Percentiles rank a stretch among this genome's conserved stretches.
These are phyloP conservation scores for Leptinotarsa defecta DNA, from an alignment of 1,140 invertebrate genomes.

Conservation along the genomic window DNA sequence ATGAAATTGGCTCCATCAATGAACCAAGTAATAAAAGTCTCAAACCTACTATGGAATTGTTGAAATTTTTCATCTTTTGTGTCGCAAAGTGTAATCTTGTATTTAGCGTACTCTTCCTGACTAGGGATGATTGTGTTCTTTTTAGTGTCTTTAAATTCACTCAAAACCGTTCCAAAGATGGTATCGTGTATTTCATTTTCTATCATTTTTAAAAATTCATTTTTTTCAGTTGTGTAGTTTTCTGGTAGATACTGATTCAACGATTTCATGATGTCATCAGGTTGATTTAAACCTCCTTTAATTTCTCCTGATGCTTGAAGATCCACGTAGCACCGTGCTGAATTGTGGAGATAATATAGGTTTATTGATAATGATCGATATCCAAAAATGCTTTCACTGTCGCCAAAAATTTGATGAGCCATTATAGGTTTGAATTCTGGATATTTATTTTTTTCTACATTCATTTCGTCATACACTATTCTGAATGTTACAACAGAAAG, in stretches of 20 bases:
- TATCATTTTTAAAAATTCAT: slow-evolving; percentile 70
- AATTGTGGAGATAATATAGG: slow-evolving; percentile 82
- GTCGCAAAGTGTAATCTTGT: slow-evolving; percentile 82
- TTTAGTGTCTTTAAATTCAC: slow-evolving; percentile 29
- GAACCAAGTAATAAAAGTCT: slow-evolving; percentile 93
- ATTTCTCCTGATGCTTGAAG: slow-evolving; percentile 70
- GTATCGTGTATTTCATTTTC: slow-evolving; percentile 65
- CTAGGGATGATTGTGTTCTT: slow-evolving; percentile 42
- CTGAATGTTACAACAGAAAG: slow-evolving; percentile 37
- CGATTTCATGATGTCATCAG: slow-evolving; percentile 81
- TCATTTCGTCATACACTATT: slow-evolving; percentile 37
- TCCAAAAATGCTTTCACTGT: slow-evolving; percentile 90
- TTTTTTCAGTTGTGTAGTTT: slow-evolving; percentile 69
- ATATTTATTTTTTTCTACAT: slow-evolving; percentile 28
- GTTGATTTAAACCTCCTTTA: slow-evolving; percentile 65
- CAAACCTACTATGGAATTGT: slow-evolving; percentile 81
- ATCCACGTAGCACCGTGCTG: slow-evolving; percentile 73
- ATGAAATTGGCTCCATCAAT: slow-evolving; percentile 93
- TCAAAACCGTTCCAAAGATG: slow-evolving; percentile 42
- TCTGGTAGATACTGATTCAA: slow-evolving; percentile 61
- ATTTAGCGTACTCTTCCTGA: slow-evolving; percentile 64
- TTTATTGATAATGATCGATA: slow-evolving; percentile 82
- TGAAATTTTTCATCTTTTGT: slow-evolving; percentile 72
- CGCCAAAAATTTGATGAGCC: slow-evolving; percentile 93
- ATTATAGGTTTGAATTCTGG: slow-evolving; percentile 79